Evolutionary conservation across 2,888 invertebrate species (phyloP), one percentile per base, ranked within the genome.

Genomic region (Drosophila anomalata): DNA sequence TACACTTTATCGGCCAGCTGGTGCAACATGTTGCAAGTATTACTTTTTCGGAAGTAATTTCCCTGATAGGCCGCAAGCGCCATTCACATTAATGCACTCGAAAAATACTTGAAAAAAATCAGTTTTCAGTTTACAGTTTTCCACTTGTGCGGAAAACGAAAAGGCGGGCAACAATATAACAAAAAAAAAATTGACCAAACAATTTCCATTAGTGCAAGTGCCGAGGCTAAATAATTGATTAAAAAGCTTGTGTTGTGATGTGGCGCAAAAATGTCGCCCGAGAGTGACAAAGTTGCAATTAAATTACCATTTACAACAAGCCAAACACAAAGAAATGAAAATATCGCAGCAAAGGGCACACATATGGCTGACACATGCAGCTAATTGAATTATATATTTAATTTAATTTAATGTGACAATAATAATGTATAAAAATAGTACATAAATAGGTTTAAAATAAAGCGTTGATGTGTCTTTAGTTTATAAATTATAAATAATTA

Each of bases 401-500:
- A 29, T 75, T 80, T 81, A 75, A 84, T 73, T 78, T 72, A 77
- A 81, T 78, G 65, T 60, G 56, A 44, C 36, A 53, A 52, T 36
- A 29, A 29, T 29, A 29, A 29, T 29, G 9, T 29, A 29, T 2
- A 29, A 9, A 29, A 29, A 29, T 9, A 29, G 29, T 9, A 2
- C 29, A 9, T 29, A 54, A 62, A 26, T 46, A 26, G 14, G 20
- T 22, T 31, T 51, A 33, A 46, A 47, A 7, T 14, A 11, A 14
- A 44, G 8, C 1, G 9, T 29, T 2, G 9, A 39, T 39, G 11
- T 22, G 22, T 78, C 80, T 78, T 77, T 80, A 83, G 78, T 86
- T 83, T 83, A 83, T 77, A 83, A 80, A 83, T 80, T 76, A 83
- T 83, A 4, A 4, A 24, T 67, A 77, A 86, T 26, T 24, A 46